Evolutionary conservation across 2,888 invertebrate genomes (phyloP).

Genomic region (Cistogaster globosa): DNA sequence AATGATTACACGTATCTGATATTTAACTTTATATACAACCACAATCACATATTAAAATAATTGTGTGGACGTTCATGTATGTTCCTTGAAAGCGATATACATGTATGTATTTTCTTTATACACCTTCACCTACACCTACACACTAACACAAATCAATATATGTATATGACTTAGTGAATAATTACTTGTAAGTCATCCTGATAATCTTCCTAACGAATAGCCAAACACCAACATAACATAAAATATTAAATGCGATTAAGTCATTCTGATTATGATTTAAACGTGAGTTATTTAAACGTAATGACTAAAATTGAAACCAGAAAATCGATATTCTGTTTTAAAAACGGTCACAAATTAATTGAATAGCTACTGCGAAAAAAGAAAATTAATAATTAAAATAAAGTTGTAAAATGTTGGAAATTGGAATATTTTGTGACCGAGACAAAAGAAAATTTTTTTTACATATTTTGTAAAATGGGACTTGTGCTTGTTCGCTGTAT

Average conservation of each 20-base stretch:
- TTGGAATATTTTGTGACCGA: too few species aligned
- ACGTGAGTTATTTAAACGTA: conserved; percentile 37
- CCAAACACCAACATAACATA: conserved; percentile 34
- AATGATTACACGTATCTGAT: conserved; percentile 53
- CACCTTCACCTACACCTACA: too few species aligned
- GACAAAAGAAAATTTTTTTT: too few species aligned
- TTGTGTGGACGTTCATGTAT: background rate
- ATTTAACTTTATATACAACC: conserved; percentile 26
- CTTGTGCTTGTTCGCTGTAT: too few species aligned
- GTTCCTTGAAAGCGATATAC: too few species aligned
- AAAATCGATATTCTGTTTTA: background rate
- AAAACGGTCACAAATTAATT: too few species aligned
- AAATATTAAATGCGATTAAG: conserved; percentile 60
- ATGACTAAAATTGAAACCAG: conserved; percentile 25
- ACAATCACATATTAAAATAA: background rate
- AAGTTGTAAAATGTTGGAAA: too few species aligned
- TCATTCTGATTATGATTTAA: conserved; percentile 56
- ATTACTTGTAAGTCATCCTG: conserved; percentile 50
- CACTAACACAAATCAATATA: too few species aligned
- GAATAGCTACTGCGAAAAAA: too few species aligned
- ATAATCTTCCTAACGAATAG: conserved; percentile 23
- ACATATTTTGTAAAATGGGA: too few species aligned
- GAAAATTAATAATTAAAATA: too few species aligned
- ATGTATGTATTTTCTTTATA: too few species aligned
- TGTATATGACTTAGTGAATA: conserved; percentile 10